phyloP scores from a whole-genome alignment of 2,888 invertebrate species.

The Eretmocerus hayati region DNA sequence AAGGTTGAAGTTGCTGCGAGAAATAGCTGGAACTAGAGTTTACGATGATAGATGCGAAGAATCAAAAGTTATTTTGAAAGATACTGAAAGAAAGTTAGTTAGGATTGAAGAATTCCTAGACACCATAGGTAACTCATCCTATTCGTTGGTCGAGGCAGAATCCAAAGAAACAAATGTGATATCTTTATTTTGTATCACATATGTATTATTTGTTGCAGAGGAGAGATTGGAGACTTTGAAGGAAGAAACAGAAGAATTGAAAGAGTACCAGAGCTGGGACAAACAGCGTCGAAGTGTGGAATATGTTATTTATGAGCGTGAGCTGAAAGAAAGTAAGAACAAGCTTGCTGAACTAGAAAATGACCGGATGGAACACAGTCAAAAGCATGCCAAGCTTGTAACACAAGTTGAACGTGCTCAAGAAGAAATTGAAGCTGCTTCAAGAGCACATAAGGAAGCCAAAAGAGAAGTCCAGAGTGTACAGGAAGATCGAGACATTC shows the following conservation, averaged over 20 bases:
- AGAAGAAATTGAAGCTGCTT: background rate
- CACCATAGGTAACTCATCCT: conserved; percentile 70
- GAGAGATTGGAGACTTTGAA: conserved; percentile 92
- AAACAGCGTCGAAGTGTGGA: conserved; percentile 69
- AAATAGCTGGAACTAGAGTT: conserved; percentile 93
- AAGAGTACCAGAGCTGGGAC: conserved; percentile 98
- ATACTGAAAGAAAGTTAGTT: conserved; percentile 77
- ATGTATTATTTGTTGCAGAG: conserved; percentile 50
- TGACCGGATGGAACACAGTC: background rate
- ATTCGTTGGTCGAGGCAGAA: background rate
- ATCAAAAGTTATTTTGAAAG: conserved; percentile 86
- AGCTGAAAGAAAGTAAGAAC: background rate
- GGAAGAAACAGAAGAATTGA: conserved; percentile 96
- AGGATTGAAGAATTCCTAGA: conserved; percentile 94
- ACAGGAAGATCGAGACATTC: background rate
- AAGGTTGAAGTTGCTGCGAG: conserved; percentile 81
- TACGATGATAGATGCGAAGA: conserved; percentile 98
- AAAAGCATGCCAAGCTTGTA: background rate
- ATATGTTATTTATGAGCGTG: background rate
- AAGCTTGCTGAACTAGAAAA: background rate
- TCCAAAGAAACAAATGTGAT: background rate
- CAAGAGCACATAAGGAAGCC: background rate
- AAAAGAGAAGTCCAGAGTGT: background rate
- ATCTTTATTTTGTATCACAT: background rate
- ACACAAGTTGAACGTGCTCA: background rate